Conservation (phyloP, 2,888 invertebrate species). For the Alsophila aescularia region DNA sequence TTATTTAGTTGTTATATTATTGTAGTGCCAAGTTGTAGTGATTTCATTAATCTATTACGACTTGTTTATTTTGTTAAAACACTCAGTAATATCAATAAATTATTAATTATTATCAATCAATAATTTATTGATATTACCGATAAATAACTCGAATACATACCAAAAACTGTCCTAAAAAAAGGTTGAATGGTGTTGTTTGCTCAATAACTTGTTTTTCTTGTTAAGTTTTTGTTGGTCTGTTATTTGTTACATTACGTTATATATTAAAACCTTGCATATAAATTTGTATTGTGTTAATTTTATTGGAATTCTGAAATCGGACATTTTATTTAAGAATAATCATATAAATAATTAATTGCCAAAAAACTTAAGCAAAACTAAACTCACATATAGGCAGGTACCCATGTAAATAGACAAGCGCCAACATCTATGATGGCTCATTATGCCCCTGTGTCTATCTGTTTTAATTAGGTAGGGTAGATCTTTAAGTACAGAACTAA, state of each 20-base stretch:
- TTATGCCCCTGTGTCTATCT: no score
- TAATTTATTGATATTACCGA: background rate
- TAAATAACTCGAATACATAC: background rate
- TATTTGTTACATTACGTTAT: background rate
- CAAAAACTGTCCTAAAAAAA: background rate
- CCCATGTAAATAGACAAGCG: no score
- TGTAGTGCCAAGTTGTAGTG: slow-evolving; percentile 3
- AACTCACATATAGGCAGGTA: no score
- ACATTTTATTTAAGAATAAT: no score
- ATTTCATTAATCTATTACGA: background rate
- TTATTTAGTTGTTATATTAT: background rate
- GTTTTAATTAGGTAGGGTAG: no score
- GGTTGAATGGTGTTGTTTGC: background rate
- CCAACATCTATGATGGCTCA: no score
- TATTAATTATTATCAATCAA: no score
- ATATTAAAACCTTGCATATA: background rate
- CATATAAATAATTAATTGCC: no score
- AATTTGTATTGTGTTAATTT: background rate
- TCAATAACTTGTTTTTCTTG: background rate
- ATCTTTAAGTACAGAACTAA: no score
- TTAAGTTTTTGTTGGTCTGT: background rate
- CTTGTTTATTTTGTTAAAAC: slow-evolving; percentile 3
- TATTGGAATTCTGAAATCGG: background rate
- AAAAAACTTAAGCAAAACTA: no score
- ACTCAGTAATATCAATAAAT: no score